These are phyloP conservation scores for Cordylochernes scorpioides DNA, from an alignment of 2,888 invertebrate species.

Conservation along the genomic window DNA sequence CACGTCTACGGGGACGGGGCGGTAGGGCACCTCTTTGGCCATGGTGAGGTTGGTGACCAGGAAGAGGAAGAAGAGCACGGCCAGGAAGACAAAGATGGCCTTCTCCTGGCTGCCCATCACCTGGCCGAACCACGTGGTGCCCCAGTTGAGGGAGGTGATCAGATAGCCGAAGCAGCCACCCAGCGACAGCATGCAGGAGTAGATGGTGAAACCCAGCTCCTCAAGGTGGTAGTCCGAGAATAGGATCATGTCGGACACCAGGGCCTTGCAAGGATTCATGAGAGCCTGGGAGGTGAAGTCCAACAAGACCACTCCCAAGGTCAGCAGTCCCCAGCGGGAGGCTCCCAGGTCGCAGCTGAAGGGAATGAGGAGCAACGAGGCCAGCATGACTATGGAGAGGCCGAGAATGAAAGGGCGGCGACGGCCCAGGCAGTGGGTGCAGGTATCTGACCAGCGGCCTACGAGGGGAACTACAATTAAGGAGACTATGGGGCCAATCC, in stretches of 20 bases:
- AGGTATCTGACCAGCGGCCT: conserved; percentile 23
- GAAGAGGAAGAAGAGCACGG: conserved; percentile 14
- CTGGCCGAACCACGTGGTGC: conserved; percentile 7
- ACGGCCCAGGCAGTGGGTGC: conserved; percentile 21
- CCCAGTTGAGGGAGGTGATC: conserved; percentile 18
- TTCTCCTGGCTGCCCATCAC: conserved; percentile 16
- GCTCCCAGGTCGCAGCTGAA: conserved; percentile 17
- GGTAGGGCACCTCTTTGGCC: conserved; percentile 14
- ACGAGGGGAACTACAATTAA: conserved; percentile 23
- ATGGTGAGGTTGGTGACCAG: conserved; percentile 16
- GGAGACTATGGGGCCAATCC: conserved; percentile 24
- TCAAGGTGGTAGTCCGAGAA: conserved; percentile 12
- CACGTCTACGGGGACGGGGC: background rate
- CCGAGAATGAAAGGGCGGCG: conserved; percentile 25
- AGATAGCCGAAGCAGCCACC: conserved; percentile 19
- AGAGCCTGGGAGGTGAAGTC: conserved; percentile 17
- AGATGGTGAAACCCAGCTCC: conserved; percentile 17
- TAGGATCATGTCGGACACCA: conserved; percentile 17
- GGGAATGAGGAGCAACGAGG: conserved; percentile 22
- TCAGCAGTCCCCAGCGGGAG: conserved; percentile 12
- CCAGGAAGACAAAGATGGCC: conserved; percentile 16
- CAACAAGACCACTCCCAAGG: conserved; percentile 17
- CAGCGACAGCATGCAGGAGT: conserved; percentile 18
- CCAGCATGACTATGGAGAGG: conserved; percentile 20
- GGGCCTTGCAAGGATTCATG: conserved; percentile 19